These are phyloP conservation scores for Pitangus sulphuratus DNA, from an alignment of 2,797 vertebrate genomes.

Conservation along the genomic window DNA sequence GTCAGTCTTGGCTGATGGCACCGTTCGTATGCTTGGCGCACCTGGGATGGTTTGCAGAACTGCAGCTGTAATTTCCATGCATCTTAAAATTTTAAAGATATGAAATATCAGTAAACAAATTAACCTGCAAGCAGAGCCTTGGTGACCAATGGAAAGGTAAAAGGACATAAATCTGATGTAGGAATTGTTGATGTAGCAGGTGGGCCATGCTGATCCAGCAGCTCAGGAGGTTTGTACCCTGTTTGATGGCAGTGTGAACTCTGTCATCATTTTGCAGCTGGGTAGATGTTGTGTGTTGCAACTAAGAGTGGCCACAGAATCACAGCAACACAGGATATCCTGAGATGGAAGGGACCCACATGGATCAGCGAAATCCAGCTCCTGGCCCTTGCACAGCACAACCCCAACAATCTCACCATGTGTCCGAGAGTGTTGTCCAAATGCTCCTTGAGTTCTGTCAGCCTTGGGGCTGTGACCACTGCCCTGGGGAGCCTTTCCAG, in stretches of 20 bases:
- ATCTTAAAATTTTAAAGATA: background rate
- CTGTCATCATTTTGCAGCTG: background rate
- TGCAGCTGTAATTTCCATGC: rapidly evolving
- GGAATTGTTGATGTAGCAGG: background rate
- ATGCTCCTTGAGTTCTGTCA: background rate
- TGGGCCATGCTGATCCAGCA: background rate
- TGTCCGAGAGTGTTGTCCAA: rapidly evolving
- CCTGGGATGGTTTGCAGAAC: background rate
- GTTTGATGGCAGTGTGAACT: background rate
- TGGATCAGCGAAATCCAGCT: rapidly evolving
- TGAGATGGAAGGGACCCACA: background rate
- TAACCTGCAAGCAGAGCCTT: background rate
- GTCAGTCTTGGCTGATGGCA: background rate
- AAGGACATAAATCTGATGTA: background rate
- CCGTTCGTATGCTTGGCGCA: rapidly evolving
- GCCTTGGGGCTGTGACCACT: background rate
- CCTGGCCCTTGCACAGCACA: background rate
- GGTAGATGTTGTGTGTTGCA: background rate
- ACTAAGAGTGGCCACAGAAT: background rate
- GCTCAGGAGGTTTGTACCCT: rapidly evolving
- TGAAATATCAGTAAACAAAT: background rate
- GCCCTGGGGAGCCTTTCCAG: background rate
- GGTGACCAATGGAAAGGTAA: background rate
- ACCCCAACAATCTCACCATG: background rate
- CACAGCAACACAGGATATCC: background rate